Conservation (phyloP, 2,797 vertebrate species). For the Sparus aurata region DNA sequence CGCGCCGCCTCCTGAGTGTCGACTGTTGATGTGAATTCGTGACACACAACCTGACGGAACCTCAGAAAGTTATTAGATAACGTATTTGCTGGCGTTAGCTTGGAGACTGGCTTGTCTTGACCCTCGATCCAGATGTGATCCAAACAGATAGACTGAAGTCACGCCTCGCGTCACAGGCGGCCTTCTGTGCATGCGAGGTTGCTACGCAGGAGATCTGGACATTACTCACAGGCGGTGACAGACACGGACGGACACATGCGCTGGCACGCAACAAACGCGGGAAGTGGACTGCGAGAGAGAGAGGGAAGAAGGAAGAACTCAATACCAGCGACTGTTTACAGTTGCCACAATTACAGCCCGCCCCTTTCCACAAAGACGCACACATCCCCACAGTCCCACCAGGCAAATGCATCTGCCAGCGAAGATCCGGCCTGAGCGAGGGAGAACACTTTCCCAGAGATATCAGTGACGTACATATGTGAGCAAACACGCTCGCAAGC, state of each 20-base stretch:
- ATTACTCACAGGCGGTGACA: conserved; percentile 53
- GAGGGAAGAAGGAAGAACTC: conserved; percentile 63
- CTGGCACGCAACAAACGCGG: conserved; percentile 55
- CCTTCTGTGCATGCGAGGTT: conserved; percentile 16
- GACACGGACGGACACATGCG: conserved; percentile 64
- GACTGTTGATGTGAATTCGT: conserved; percentile 16
- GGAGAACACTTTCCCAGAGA: conserved; percentile 82
- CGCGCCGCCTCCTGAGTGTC: not conserved
- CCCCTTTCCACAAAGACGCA: conserved; percentile 45
- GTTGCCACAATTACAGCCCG: conserved; percentile 65
- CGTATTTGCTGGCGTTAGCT: not conserved
- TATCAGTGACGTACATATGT: conserved; percentile 79
- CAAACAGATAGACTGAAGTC: conserved; percentile 12
- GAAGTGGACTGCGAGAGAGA: conserved; percentile 54
- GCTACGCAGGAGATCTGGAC: conserved; percentile 37
- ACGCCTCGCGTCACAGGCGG: conserved; percentile 22
- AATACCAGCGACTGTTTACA: conserved; percentile 76
- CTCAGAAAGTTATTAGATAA: conserved; percentile 8
- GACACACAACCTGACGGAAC: conserved; percentile 6
- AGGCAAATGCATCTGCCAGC: conserved; percentile 78
- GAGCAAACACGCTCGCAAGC: conserved; percentile 47
- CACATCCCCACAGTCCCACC: conserved; percentile 65
- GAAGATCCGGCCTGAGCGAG: conserved; percentile 70
- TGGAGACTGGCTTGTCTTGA: not conserved
- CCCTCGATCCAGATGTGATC: conserved; percentile 29